Evolutionary conservation across 2,113 vertebrate genomes (phyloP).

Genomic region (Hemiprocne comata): DNA sequence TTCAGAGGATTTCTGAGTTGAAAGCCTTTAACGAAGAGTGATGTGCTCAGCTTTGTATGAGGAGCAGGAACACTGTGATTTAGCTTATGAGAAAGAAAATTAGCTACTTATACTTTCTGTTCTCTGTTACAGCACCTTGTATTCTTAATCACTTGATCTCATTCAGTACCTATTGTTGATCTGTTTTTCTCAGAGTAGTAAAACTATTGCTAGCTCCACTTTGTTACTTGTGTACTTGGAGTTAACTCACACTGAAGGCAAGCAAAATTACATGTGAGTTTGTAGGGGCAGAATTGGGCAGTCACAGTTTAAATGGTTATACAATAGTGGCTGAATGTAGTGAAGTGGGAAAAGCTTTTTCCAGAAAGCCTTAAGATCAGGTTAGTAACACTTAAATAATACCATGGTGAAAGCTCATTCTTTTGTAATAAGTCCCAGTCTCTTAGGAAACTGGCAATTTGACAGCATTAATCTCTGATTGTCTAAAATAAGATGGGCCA

Average conservation of each 20-base stretch:
- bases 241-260: neutral
- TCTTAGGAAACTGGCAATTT: neutral
- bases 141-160: neutral
- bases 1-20: neutral
- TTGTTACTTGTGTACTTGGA: neutral
- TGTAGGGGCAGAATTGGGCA: neutral
- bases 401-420: neutral
- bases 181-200: neutral
- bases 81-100: neutral
- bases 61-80: neutral
- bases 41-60: neutral
- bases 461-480: neutral
- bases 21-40: neutral
- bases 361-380: neutral
- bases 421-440: neutral
- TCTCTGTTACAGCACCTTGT: neutral
- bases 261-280: neutral
- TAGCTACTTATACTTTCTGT: neutral
- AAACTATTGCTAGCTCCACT: neutral
- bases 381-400: neutral
- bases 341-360: neutral
- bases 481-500: neutral
- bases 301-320: neutral
- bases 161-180: neutral
- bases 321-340: neutral